Conservation (phyloP, 2,797 vertebrate species). For the Rhynchonycteris naso region DNA sequence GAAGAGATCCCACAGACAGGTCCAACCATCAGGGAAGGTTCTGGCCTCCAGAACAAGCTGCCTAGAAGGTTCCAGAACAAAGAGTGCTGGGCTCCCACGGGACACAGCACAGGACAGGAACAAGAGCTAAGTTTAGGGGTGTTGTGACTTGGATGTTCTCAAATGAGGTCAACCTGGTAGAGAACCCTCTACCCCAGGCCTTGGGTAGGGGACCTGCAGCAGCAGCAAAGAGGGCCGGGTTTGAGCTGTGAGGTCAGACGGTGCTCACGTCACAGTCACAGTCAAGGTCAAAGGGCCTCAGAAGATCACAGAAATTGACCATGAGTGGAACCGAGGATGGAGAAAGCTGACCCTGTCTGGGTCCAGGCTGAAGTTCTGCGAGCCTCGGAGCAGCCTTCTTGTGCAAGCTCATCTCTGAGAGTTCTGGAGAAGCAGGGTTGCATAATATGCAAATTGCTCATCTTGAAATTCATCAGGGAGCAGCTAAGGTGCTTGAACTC, state of each 20-base stretch:
- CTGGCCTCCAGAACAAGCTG: fast-evolving
- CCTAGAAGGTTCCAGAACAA: neutral
- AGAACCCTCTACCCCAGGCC: neutral
- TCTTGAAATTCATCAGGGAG: neutral
- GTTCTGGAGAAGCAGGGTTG: neutral
- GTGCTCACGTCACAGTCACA: neutral
- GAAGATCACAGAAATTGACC: fast-evolving
- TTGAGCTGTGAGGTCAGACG: too few relatives aligned
- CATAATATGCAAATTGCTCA: neutral
- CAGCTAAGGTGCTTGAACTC: neutral
- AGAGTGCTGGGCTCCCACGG: fast-evolving
- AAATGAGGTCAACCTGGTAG: neutral
- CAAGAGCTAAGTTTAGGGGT: neutral
- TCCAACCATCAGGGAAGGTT: fast-evolving
- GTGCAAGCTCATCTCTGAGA: fast-evolving
- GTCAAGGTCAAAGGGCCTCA: neutral
- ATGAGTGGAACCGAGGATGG: fast-evolving
- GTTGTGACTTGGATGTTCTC: neutral
- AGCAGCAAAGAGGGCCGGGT: fast-evolving
- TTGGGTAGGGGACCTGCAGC: fast-evolving
- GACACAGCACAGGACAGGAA: fast-evolving
- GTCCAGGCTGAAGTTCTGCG: too few relatives aligned
- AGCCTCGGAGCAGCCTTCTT: too few relatives aligned
- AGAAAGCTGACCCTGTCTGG: fast-evolving
- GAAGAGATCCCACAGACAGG: neutral